Conservation (phyloP, 2,888 invertebrate species). For the Diarsia dahlii region DNA sequence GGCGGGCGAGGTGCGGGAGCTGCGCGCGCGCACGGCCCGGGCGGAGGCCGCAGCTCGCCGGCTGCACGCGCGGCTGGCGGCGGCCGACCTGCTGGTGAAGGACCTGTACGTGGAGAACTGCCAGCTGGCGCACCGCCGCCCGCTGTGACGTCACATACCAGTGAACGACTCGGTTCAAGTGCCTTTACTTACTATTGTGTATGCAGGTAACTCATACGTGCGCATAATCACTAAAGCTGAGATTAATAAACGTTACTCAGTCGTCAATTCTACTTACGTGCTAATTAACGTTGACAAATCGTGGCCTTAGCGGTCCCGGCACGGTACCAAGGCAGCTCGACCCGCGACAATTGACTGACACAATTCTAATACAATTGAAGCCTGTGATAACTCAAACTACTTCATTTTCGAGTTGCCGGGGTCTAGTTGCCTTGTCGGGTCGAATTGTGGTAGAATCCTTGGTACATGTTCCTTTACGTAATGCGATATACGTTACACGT, state of each 20-base stretch:
- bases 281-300: too few species aligned
- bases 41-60: slow-evolving; percentile 78
- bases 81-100: slow-evolving; percentile 94
- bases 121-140: slow-evolving; percentile 88
- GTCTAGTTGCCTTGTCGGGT: not conserved
- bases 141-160: slow-evolving; percentile 65
- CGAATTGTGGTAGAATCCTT: not conserved
- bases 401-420: not conserved
- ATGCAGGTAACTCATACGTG: slow-evolving; percentile 8
- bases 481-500: slow-evolving; percentile 4
- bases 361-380: not conserved
- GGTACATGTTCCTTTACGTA: slow-evolving; percentile 14
- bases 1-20: not conserved
- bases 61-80: slow-evolving; percentile 91
- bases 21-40: slow-evolving; percentile 12
- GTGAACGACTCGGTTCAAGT: slow-evolving; percentile 41
- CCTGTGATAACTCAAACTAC: not conserved
- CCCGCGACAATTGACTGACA: not conserved
- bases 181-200: slow-evolving; percentile 49
- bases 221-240: not conserved
- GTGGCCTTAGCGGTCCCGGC: not conserved
- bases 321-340: not conserved
- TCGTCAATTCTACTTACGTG: not conserved
- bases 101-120: slow-evolving; percentile 97
- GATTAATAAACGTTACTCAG: not conserved